A percentile compares a stretch with the other conserved stretches of the same genome.
Evolutionary conservation across 2,797 vertebrate genomes (phyloP).

Genomic region (Tauraco hartlaubi): DNA sequence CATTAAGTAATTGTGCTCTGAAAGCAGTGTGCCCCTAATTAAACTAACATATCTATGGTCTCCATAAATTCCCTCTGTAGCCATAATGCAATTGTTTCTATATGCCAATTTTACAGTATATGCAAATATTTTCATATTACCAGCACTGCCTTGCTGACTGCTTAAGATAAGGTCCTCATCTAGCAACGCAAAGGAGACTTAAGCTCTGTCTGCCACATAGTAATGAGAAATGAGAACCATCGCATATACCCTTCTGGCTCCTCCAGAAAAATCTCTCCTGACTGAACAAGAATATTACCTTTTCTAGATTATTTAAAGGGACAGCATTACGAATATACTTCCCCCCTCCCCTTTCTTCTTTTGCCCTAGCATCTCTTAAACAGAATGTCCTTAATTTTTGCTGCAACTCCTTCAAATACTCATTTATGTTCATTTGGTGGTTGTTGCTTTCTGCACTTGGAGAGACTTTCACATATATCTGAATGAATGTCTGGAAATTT

Average conservation of each 20-base stretch:
- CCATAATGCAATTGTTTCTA: conserved; percentile 6
- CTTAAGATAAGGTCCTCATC: conserved; percentile 25
- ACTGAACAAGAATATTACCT: not conserved
- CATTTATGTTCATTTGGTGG: not conserved
- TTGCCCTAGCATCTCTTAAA: not conserved
- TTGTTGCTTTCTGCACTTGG: not conserved
- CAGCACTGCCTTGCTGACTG: conserved; percentile 7
- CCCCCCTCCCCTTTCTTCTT: not conserved
- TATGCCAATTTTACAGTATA: not conserved
- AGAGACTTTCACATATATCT: not conserved
- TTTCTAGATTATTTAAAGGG: not conserved
- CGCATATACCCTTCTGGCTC: not conserved
- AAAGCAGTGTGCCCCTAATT: conserved; percentile 30
- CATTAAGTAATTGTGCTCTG: not conserved
- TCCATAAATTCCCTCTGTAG: not conserved
- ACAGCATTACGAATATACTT: not conserved
- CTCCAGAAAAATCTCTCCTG: not conserved
- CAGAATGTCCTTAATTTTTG: not conserved
- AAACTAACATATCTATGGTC: conserved; percentile 13
- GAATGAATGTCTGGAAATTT: not conserved
- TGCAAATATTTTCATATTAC: not conserved
- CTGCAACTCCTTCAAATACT: not conserved
- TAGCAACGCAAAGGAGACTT: not conserved
- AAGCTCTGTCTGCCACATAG: not conserved
- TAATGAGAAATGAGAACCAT: not conserved